These are phyloP conservation scores for Anhinga anhinga DNA, from an alignment of 2,113 vertebrate species.

Conservation along the genomic window DNA sequence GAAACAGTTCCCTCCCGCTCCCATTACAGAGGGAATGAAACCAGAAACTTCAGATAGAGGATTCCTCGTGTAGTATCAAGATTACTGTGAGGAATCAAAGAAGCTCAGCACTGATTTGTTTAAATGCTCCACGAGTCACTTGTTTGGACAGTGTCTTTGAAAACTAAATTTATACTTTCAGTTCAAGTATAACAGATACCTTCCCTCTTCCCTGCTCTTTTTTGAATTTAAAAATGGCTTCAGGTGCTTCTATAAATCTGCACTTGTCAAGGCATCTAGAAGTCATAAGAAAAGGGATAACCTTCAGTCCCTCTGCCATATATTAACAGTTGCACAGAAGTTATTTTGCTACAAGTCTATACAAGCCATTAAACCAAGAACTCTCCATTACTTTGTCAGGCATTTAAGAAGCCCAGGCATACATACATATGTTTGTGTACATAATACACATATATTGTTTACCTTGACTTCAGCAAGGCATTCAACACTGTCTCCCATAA, in stretches of 20 bases:
- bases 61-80: background rate
- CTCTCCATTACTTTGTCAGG: background rate
- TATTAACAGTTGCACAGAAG: background rate
- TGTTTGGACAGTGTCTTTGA: background rate
- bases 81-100: background rate
- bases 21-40: background rate
- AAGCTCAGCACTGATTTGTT: background rate
- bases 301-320: background rate
- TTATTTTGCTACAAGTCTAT: background rate
- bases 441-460: background rate
- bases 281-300: background rate
- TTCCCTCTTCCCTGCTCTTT: background rate
- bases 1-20: background rate
- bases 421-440: background rate
- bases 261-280: background rate
- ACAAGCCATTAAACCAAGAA: background rate
- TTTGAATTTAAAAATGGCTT: background rate
- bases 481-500: no score
- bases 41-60: background rate
- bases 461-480: no score
- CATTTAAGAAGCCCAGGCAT: background rate
- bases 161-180: background rate
- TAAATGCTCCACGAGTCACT: background rate
- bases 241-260: background rate
- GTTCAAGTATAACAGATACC: background rate